Evolutionary conservation across 2,797 vertebrate species (phyloP), one percentile per base, ranked within the genome.

Genomic region (Botia kubotai): DNA sequence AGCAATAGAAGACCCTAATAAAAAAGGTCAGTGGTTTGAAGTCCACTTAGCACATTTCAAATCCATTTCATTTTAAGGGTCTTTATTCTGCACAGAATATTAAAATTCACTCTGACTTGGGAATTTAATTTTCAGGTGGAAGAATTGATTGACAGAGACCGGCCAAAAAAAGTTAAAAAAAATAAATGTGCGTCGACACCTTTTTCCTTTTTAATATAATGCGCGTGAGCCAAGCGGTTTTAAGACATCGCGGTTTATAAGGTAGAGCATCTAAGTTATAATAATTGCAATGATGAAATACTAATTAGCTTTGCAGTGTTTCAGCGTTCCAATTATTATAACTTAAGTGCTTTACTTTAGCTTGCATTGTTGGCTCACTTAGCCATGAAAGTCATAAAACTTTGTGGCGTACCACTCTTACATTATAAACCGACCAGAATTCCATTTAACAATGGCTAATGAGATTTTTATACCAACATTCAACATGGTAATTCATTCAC

Each of bases 381-480:
- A 46, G 58, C 69, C 65, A 63, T 81, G 46, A 66, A 77, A 58
- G 79, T 81, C 75, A 63, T 81, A 77, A 84, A 84, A 78, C 39
- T 70, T 81, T 81, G 78, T 21, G 66, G 78, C 62, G 65, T 29
- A 81, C 69, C 75, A 57, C 75, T 74, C 55, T 53, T 65, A 65
- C 75, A 77, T 48, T 69, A 76, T 80, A 83, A 80, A 83, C 21
- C 60, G 66, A 75, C 66, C 67, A 29, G 52, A 57, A 76, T 60
- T 66, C 33, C 69, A 39, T 67, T 77, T 81, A 77, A 80, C 67
- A 83, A 77, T 67, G 50, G 46, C 55, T 80, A 79, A 84, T 74
- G 77, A 72, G 76, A 79, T 80, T 79, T 79, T 80, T 70, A 83
- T 74, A 83, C 72, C 19, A 63, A 69, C 55, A 71, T 77, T 84